Evolutionary conservation across 2,113 vertebrate species (phyloP), one percentile per base, ranked within the genome.

Genomic region (Cyanistes caeruleus): DNA sequence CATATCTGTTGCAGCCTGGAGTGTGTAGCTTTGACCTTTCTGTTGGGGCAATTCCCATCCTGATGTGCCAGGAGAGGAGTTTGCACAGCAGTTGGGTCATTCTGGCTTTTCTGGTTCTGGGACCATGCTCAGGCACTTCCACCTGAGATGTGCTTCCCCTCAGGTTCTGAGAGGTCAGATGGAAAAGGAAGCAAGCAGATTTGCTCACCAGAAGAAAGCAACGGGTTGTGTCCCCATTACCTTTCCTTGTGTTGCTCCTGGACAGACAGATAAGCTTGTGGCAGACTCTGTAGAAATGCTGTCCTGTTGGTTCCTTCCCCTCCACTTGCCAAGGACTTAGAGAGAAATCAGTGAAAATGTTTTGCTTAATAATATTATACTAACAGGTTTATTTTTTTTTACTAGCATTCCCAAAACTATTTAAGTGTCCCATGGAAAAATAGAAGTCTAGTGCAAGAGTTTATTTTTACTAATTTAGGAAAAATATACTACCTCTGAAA

Each of bases 401-500:
- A 51, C 64, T 74, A 11, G n/a, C 2, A 0, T 63, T 90, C 43
- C 21, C 68, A 12, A 77, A 95, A 80, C 48, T 80, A 18, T 78
- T 48, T 27, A 83, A 81, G 51, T 90, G 63, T 94, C 63, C 37
- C 27, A 8, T 43, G 58, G 84, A 62, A 95, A 88, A 91, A 51
- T 0, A 85, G 28, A 92, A 85, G 21, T 78, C 39, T 94, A 23
- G 25, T 3, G 0, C 31, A 58, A 58, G n/a, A 59, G 63, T 85
- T 90, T 90, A 64, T 93, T 89, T 87, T 65, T 51, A 82, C 46
- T 81, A 78, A 81, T 65, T 67, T 52, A 79, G 39, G 64, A 79
- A 83, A 93, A 95, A 93, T 89, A 87, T 96, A 94, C 92, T 97
- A 92, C 95, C 88, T 96, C 91, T 95, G 96, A 97, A 97, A 94